Evolutionary conservation across 2,888 invertebrate genomes (phyloP).

Genomic region (Helleia helle): DNA sequence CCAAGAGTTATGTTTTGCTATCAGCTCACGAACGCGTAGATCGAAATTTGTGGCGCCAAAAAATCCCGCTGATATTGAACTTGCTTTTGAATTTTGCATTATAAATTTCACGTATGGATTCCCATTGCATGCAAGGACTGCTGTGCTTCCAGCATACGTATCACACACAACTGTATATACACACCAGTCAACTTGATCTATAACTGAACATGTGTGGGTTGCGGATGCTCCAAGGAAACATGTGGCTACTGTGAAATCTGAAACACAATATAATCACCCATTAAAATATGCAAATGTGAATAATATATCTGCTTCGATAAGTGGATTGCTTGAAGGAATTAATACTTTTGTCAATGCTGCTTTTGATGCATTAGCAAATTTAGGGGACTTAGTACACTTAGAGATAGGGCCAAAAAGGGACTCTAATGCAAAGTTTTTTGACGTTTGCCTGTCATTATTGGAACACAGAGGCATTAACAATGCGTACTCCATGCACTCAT

Average conservation of each 20-base stretch:
- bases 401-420: too few relatives aligned
- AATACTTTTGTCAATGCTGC: too few relatives aligned
- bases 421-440: too few relatives aligned
- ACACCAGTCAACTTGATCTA: constrained; percentile 26
- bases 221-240: constrained; percentile 19
- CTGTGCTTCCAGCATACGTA: constrained; percentile 28
- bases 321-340: too few relatives aligned
- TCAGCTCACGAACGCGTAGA: constrained; percentile 38
- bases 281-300: too few relatives aligned
- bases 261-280: constrained; percentile 9
- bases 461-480: too few relatives aligned
- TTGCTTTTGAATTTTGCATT: constrained; percentile 28
- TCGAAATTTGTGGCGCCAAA: constrained; percentile 58
- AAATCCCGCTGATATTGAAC: constrained; percentile 32
- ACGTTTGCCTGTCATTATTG: too few relatives aligned
- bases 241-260: constrained; percentile 22
- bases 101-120: constrained; percentile 37
- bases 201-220: constrained; percentile 27
- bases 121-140: constrained; percentile 30
- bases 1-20: constrained; percentile 36
- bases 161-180: constrained; percentile 38
- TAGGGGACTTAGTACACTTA: too few relatives aligned
- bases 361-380: too few relatives aligned
- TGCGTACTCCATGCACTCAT: too few relatives aligned
- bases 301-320: too few relatives aligned